Evolutionary conservation across 2,888 invertebrate species (phyloP), one percentile per base, ranked within the genome.

Genomic region (Hypomecis punctinalis): DNA sequence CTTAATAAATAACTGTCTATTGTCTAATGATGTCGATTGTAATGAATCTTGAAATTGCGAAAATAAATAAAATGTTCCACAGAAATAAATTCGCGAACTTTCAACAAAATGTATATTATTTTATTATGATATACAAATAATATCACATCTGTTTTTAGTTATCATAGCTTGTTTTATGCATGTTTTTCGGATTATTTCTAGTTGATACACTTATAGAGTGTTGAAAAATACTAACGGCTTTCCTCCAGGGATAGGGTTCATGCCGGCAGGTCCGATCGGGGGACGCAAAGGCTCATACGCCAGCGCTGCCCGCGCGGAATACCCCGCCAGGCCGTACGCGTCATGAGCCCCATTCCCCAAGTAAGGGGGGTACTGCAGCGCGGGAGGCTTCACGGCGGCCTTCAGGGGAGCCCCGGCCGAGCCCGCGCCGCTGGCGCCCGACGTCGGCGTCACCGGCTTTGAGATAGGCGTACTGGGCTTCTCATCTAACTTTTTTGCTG

Each of bases 401-500:
- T 91, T 94, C 67, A 91, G 90, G 77, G 84, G 94, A 80, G 76
- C 94, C 85, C 88, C 94, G 81, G 94, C 94, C 0, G 94, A 92
- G 59, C 94, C 94, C 68, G 94, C 94, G 56, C 94, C 89, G 68
- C 94, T 94, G 61, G 93, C 93, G 49, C 96, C 95, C 3, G 94
- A 94, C 13, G 97, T 98, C 5, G 98, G 98, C 45, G 98, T 98
- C 67, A 97, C 96, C 6, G 97, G 96, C 91, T 98, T 98, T 10
- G 97, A 97, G 76, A 98, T 97, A 5, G 98, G 98, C 37, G 98
- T 98, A 69, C 96, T 96, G 8, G 98, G 97, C 87, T 98, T 98
- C 79, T 98, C 98, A 85, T 97, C 97, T 86, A 97, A 91, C 86
- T 97, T 97, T 86, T 97, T 97, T 70, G 97, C 96, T 65, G 97